Evolutionary conservation across 2,113 vertebrate species (phyloP).

Genomic region (Seriola rivoliana): DNA sequence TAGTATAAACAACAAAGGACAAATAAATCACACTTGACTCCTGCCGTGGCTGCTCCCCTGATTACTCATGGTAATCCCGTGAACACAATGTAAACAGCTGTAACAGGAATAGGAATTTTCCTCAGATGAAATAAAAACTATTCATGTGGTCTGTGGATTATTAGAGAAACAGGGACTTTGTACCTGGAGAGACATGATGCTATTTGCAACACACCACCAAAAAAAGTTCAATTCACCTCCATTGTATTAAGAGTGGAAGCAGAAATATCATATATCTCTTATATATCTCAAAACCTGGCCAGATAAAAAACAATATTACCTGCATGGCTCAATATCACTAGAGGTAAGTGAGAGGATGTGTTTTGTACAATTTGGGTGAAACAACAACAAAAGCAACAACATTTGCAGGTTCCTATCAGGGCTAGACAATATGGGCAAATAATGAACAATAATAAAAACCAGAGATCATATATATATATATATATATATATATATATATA

Average conservation of each 20-base stretch:
- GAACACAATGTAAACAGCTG: neutral
- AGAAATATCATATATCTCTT: neutral
- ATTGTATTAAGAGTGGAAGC: neutral
- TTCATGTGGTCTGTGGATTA: neutral
- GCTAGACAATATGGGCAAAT: neutral
- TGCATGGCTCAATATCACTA: neutral
- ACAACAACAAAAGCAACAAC: too few species aligned
- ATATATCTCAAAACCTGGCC: neutral
- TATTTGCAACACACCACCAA: neutral
- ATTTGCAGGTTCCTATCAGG: too few species aligned
- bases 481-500: too few species aligned
- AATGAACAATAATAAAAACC: neutral
- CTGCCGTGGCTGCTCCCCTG: neutral
- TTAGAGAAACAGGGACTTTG: neutral
- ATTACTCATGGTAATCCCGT: neutral
- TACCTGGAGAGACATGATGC: neutral
- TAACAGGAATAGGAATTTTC: neutral
- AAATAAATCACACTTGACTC: neutral
- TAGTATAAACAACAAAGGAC: neutral
- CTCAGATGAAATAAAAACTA: neutral
- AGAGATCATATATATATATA: neutral
- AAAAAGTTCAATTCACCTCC: neutral
- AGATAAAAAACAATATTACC: neutral
- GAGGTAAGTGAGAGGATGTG: too few species aligned
- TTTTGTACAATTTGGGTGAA: too few species aligned